phyloP scores from a whole-genome alignment of 2,797 vertebrate species.

The Danio kyathit region DNA sequence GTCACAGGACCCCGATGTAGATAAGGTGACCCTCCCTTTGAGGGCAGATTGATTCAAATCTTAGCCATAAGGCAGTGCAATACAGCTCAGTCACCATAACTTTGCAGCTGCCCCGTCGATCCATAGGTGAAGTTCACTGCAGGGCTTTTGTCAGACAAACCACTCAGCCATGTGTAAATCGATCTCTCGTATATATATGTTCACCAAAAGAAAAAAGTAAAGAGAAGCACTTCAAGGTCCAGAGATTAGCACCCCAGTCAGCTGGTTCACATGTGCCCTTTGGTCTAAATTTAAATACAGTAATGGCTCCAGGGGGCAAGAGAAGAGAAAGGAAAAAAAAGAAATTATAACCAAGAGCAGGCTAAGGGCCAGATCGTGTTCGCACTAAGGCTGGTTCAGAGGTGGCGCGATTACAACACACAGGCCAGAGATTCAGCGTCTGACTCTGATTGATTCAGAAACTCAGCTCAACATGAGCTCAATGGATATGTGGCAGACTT shows the following conservation, averaged over 20 bases:
- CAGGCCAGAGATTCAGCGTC: conserved; percentile 60
- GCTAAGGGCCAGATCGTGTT: conserved; percentile 64
- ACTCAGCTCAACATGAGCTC: conserved; percentile 29
- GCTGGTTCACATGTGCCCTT: conserved; percentile 74
- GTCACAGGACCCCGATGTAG: conserved; percentile 65
- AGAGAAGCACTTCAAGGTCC: conserved; percentile 75
- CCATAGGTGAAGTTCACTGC: conserved; percentile 67
- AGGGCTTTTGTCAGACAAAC: conserved; percentile 84
- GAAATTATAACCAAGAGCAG: conserved; percentile 69
- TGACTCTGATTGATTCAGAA: conserved; percentile 47
- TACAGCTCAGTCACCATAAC: conserved; percentile 67
- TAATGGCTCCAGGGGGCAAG: conserved; percentile 70
- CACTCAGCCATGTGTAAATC: conserved; percentile 77
- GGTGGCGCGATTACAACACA: conserved; percentile 67
- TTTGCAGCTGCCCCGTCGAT: conserved; percentile 72
- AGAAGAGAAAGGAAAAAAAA: conserved; percentile 61
- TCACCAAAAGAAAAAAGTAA: conserved; percentile 51
- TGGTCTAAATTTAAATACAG: conserved; percentile 78
- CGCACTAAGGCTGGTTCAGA: conserved; percentile 66
- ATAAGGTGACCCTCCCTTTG: conserved; percentile 64
- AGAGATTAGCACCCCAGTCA: conserved; percentile 78
- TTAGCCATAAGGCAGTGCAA: conserved; percentile 67
- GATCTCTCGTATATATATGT: conserved; percentile 78
- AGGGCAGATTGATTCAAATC: conserved; percentile 63
- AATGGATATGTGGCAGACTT: conserved; percentile 5